Evolutionary conservation across 53 echinoderm and acorn worm genomes (phyloP), one percentile per base, ranked within the genome.

Genomic region (Apostichopus leukothele): DNA sequence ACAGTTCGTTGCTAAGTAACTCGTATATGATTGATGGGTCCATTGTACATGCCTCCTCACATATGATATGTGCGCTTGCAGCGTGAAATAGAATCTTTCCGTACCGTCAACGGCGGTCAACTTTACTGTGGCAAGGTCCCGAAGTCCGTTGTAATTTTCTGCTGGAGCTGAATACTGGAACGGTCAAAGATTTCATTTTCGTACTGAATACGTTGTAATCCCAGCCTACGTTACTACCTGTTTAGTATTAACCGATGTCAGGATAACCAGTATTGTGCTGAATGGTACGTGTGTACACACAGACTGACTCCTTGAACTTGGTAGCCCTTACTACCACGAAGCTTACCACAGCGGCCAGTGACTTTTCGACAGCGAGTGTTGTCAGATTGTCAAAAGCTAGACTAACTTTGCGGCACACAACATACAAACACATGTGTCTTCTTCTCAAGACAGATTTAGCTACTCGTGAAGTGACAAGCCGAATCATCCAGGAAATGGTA

Each of bases 331-430:
- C 26, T 39, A 76, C 77, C 26, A 27, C 50, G 50, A 76, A 76
- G 50, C 77, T 67, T 60, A 67, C 63, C 85, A 67, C 50, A 85
- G 67, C 85, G 88, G 88, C 74, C 88, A 87, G 52, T 87, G 88
- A 87, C 88, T 87, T 87, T 75, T 87, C 52, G 85, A 12, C 85
- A 51, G 39, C 39, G 39, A 39, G 53, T 87, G 88, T 87, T 87
- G 88, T 87, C 88, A 87, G 88, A 75, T 52, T 87, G 88, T 87
- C 88, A 87, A 87, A 87, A 75, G 53, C 85, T 67, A 67, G 85
- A 85, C 85, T 67, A 85, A 85, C 85, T 85, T 74, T 87, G 88
- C 88, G 88, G 88, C 54, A 75, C 88, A 75, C 27, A 86, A 87
- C 88, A 87, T 60, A 87, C 88, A 87, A 75, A 74, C 88, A 87